phyloP scores from a whole-genome alignment of 2,797 vertebrate genomes.

The Rhynchonycteris naso region DNA sequence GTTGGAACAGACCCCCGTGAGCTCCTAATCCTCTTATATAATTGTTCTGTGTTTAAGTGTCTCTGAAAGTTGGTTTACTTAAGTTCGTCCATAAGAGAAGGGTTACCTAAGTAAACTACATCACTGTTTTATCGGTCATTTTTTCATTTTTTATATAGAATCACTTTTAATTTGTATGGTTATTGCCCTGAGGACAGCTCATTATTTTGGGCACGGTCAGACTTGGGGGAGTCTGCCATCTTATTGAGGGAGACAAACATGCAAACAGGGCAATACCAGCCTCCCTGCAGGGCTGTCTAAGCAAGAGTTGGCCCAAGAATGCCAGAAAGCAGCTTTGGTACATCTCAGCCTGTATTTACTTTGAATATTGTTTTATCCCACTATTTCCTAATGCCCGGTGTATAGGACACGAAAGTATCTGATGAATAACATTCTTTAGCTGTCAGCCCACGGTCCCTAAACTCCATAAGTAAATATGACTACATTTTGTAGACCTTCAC shows the following conservation, averaged over 20 bases:
- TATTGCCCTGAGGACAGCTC: not conserved
- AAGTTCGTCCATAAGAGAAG: not conserved
- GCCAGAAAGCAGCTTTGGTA: not conserved
- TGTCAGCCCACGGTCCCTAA: not conserved
- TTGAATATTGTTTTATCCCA: not conserved
- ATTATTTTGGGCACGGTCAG: not conserved
- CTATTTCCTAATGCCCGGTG: not conserved
- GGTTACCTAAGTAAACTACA: not conserved
- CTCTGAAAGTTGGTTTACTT: not conserved
- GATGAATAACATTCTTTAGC: not conserved
- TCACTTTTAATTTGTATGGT: not conserved
- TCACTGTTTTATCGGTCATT: not conserved
- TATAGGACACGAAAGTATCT: not conserved
- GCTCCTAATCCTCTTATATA: not conserved
- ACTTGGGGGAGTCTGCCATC: not conserved
- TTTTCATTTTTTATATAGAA: not conserved
- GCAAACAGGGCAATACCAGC: not conserved
- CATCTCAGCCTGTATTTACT: not conserved
- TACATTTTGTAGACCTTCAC: not conserved
- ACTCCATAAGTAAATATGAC: not conserved
- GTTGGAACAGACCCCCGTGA: not conserved
- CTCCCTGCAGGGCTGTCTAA: not conserved
- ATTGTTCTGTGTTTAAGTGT: not conserved
- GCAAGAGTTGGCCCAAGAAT: not conserved
- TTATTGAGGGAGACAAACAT: not conserved